phyloP scores from a whole-genome alignment of 2,888 invertebrate species.

The Diachrysia chrysitis region DNA sequence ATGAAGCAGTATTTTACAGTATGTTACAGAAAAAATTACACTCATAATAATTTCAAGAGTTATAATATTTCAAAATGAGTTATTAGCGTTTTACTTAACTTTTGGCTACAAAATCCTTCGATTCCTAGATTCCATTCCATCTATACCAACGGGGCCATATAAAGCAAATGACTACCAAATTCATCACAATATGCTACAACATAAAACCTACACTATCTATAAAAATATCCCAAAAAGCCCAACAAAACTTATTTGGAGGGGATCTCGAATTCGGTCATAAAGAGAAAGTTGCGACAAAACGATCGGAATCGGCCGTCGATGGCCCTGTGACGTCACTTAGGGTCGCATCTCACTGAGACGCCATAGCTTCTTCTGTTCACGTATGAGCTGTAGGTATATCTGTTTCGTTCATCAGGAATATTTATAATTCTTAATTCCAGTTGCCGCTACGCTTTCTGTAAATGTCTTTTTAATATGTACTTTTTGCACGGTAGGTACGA shows the following conservation, averaged over 20 bases:
- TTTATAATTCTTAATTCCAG: too few relatives aligned
- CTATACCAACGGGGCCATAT: not conserved
- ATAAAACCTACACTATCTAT: slow-evolving; percentile 8
- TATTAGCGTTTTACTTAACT: not conserved
- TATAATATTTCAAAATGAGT: not conserved
- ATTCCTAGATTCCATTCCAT: not conserved
- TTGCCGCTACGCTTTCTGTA: too few relatives aligned
- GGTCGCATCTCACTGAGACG: not conserved
- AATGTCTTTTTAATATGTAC: too few relatives aligned
- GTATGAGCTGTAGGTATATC: not conserved
- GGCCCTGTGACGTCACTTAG: slow-evolving; percentile 46
- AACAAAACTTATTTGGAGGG: slow-evolving; percentile 26
- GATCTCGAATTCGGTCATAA: slow-evolving; percentile 38
- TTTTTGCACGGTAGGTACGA: too few relatives aligned
- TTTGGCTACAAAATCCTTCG: not conserved
- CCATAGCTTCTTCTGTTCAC: too few relatives aligned
- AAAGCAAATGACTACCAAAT: not conserved
- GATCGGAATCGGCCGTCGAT: slow-evolving; percentile 29
- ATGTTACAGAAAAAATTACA: not conserved
- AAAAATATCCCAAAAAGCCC: slow-evolving; percentile 9
- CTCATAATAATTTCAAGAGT: not conserved
- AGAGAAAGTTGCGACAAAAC: slow-evolving; percentile 54
- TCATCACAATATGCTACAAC: not conserved
- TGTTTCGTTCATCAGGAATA: too few relatives aligned
- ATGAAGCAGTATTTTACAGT: not conserved